A percentile compares a stretch with the other conserved stretches of the same genome.
phyloP scores from a whole-genome alignment of 2,888 invertebrate species.

The Acrobasis repandana region DNA sequence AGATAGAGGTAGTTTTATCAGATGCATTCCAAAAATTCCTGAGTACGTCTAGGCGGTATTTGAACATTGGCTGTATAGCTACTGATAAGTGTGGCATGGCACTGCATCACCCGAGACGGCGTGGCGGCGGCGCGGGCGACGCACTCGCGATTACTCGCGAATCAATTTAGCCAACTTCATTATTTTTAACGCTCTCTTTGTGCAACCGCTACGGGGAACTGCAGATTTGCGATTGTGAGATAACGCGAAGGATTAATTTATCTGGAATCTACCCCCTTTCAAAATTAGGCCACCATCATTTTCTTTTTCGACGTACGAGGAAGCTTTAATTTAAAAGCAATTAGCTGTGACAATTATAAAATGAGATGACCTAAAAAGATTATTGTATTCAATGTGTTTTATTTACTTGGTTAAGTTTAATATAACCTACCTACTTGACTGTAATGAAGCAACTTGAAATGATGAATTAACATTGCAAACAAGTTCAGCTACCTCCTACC shows the following conservation, averaged over 20 bases:
- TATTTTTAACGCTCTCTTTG: constrained; percentile 55
- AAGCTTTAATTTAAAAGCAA: constrained; percentile 19
- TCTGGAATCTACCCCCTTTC: constrained; percentile 30
- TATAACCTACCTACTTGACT: too few species aligned
- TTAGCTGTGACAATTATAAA: constrained; percentile 14
- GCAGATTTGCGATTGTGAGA: constrained; percentile 30
- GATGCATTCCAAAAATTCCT: constrained; percentile 3
- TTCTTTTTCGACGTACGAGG: constrained; percentile 5
- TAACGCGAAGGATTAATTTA: constrained; percentile 32
- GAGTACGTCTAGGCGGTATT: constrained; percentile 12
- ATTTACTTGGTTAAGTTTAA: neutral
- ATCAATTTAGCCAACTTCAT: constrained; percentile 49
- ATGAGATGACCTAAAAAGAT: constrained; percentile 19
- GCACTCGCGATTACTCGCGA: constrained; percentile 40
- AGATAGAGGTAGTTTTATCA: constrained; percentile 5
- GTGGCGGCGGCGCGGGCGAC: constrained; percentile 52
- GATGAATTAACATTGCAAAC: neutral
- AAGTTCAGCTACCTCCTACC: constrained; percentile 5
- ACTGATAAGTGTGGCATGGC: constrained; percentile 33
- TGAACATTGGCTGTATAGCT: constrained; percentile 27
- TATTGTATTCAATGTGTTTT: constrained; percentile 8
- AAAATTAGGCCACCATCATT: constrained; percentile 29
- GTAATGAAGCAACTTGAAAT: too few species aligned
- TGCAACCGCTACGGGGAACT: constrained; percentile 46
- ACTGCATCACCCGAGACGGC: constrained; percentile 52